These are phyloP conservation scores for Diploptera punctata DNA, from an alignment of 2,888 invertebrate species.

Conservation along the genomic window DNA sequence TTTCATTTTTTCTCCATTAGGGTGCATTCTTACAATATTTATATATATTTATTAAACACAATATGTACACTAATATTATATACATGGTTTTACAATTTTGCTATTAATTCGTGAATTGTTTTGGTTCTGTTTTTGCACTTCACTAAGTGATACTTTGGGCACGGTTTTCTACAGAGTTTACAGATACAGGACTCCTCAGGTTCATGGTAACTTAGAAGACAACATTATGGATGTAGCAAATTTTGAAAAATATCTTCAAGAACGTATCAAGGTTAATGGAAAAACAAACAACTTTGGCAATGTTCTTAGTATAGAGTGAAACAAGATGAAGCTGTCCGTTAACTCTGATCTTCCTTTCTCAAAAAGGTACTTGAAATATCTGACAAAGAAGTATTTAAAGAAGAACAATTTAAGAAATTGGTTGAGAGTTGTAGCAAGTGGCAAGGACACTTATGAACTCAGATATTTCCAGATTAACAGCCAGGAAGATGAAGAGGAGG, in stretches of 20 bases:
- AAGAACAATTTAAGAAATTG: slow-evolving; percentile 99
- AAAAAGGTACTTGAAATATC: slow-evolving; percentile 95
- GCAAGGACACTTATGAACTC: slow-evolving; percentile 96
- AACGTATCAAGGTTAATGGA: slow-evolving; percentile 92
- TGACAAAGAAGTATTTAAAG: slow-evolving; percentile 99
- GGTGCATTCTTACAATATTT: too few relatives aligned
- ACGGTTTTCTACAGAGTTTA: too few relatives aligned
- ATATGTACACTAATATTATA: too few relatives aligned
- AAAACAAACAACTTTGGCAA: slow-evolving; percentile 97
- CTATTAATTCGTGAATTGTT: too few relatives aligned
- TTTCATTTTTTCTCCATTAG: too few relatives aligned
- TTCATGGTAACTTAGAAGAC: slow-evolving; percentile 99
- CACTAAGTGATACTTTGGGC: too few relatives aligned
- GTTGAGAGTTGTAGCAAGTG: slow-evolving; percentile 97
- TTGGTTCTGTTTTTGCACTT: too few relatives aligned
- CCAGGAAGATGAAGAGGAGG: slow-evolving; percentile 79
- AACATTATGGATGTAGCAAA: slow-evolving; percentile 97
- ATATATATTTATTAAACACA: too few relatives aligned
- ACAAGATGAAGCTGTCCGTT: slow-evolving; percentile 92
- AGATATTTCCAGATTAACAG: slow-evolving; percentile 92
- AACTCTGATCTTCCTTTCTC: slow-evolving; percentile 84
- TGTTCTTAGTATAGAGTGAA: slow-evolving; percentile 85
- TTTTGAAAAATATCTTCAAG: slow-evolving; percentile 91
- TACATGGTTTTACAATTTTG: too few relatives aligned
- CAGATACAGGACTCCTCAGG: too few relatives aligned